These are phyloP conservation scores for Semaprochilodus insignis DNA, from an alignment of 2,797 vertebrate genomes.

Conservation along the genomic window DNA sequence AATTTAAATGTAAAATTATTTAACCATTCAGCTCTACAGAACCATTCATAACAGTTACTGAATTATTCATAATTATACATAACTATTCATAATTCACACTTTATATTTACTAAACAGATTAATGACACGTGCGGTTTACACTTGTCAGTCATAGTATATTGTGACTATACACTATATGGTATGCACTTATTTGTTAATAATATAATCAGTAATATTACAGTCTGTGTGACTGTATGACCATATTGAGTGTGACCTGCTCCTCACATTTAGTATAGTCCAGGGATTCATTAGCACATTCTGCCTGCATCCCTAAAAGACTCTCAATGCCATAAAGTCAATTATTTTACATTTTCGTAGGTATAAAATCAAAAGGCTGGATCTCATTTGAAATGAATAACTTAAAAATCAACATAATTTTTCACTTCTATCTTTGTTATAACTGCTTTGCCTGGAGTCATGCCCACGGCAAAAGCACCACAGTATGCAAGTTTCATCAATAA, in stretches of 20 bases:
- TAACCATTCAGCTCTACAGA: too few species aligned
- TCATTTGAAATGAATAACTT: constrained; percentile 62
- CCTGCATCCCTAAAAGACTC: constrained; percentile 41
- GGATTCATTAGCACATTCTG: constrained; percentile 27
- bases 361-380: constrained; percentile 55
- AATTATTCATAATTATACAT: not conserved
- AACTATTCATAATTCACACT: too few species aligned
- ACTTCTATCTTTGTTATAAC: constrained; percentile 64
- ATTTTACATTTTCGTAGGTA: constrained; percentile 56
- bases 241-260: not conserved
- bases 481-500: constrained; percentile 67
- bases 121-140: not conserved
- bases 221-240: not conserved
- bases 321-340: constrained; percentile 52
- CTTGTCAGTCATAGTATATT: not conserved
- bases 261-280: constrained; percentile 9
- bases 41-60: not conserved
- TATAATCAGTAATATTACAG: not conserved
- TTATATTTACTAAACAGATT: not conserved
- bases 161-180: not conserved
- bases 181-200: not conserved
- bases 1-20: too few species aligned
- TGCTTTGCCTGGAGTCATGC: constrained; percentile 61
- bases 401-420: constrained; percentile 58
- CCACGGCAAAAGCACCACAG: constrained; percentile 63